phyloP scores from a whole-genome alignment of 2,113 vertebrate species.

The Rhombomys opimus region DNA sequence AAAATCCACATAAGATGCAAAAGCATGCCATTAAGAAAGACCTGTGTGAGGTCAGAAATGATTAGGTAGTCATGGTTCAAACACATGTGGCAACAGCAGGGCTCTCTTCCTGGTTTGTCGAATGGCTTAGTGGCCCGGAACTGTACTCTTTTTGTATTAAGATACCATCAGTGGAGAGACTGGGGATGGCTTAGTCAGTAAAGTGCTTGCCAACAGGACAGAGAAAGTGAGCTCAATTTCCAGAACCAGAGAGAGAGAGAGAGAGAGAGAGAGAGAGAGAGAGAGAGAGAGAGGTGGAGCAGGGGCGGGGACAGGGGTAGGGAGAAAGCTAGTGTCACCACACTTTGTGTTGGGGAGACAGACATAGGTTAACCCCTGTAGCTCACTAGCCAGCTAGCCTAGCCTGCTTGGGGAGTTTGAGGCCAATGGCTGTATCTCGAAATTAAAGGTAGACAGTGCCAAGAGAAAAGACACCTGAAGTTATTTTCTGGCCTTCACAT shows the following conservation, averaged over 20 bases:
- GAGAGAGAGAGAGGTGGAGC: neutral
- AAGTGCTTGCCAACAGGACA: neutral
- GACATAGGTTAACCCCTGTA: neutral
- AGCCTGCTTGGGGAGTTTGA: neutral
- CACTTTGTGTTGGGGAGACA: neutral
- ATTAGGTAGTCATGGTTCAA: neutral
- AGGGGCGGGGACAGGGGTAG: neutral
- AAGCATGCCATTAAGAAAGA: neutral
- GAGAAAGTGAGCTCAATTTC: neutral
- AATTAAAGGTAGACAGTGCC: neutral
- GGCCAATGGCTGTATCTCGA: neutral
- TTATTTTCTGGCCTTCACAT: neutral
- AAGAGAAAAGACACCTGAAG: neutral
- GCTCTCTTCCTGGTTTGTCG: constrained; percentile 31
- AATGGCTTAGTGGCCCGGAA: neutral
- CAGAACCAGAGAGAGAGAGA: neutral
- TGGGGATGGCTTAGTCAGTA: neutral
- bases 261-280: neutral
- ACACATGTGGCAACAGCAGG: neutral
- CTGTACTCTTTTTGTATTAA: constrained; percentile 12
- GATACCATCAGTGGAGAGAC: neutral
- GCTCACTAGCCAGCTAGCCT: neutral
- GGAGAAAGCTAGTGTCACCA: neutral
- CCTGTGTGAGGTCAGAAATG: neutral
- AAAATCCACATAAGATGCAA: constrained; percentile 9